Percentiles rank a stretch among this genome's conserved stretches.
Evolutionary conservation across 1,140 invertebrate species (phyloP).

Genomic region (Drosophila elegans): DNA sequence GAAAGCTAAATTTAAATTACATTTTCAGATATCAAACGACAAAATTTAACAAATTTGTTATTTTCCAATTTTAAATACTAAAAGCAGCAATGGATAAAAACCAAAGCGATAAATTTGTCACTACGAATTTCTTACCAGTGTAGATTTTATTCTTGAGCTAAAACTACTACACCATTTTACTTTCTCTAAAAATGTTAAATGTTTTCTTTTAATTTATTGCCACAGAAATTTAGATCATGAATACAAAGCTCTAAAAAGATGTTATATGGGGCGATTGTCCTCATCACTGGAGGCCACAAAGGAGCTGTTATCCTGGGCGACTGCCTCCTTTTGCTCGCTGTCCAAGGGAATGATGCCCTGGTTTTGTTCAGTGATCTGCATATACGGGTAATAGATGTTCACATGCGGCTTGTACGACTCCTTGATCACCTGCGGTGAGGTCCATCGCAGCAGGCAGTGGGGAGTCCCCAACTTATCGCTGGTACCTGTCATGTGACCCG

Average conservation of each 20-base stretch:
- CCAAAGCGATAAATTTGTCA: no score
- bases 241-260: neutral
- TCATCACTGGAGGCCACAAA: neutral
- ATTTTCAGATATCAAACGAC: no score
- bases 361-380: constrained; percentile 86
- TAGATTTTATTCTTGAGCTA: no score
- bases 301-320: neutral
- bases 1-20: no score
- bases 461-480: constrained; percentile 99
- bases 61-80: no score
- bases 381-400: constrained; percentile 96
- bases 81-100: no score
- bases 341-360: neutral
- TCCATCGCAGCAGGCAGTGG: constrained; percentile 96
- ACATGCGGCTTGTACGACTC: constrained; percentile 93
- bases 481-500: constrained; percentile 96
- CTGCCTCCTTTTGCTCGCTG: neutral
- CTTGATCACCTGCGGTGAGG: constrained; percentile 96
- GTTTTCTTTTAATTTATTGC: neutral
- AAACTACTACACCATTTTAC: no score
- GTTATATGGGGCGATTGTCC: neutral
- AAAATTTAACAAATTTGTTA: no score
- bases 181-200: no score
- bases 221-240: neutral
- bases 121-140: no score